phyloP scores from a whole-genome alignment of 2,113 vertebrate genomes.

The Trematomus loennbergii region DNA sequence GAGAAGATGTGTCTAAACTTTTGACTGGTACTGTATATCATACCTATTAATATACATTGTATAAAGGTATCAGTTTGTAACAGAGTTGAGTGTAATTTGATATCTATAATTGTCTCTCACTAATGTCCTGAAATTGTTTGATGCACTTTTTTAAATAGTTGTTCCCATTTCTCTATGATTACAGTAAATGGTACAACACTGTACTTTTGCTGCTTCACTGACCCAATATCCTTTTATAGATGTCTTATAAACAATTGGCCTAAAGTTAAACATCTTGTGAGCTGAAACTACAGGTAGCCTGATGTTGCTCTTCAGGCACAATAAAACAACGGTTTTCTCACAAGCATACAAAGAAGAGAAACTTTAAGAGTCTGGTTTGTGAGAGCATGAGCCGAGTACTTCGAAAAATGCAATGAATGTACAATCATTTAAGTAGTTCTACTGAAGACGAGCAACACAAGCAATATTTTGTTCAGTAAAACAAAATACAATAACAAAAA shows the following conservation, averaged over 20 bases:
- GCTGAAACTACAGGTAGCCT: background rate
- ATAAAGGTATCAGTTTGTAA: no score
- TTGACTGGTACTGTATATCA: no score
- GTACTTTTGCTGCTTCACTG: background rate
- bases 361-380: background rate
- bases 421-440: background rate
- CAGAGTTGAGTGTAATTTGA: no score
- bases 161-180: background rate
- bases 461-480: background rate
- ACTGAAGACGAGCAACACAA: slow-evolving; percentile 6
- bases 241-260: background rate
- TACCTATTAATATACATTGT: no score
- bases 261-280: background rate
- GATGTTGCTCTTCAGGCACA: background rate
- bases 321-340: no score
- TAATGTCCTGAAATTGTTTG: no score
- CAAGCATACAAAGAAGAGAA: no score
- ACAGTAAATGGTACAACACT: background rate
- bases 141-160: background rate
- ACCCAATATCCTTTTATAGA: background rate
- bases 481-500: background rate
- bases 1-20: no score
- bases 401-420: no score
- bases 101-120: no score
- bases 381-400: background rate